These are phyloP conservation scores for Carterocephalus palaemon DNA, from an alignment of 2,888 invertebrate genomes.

Conservation along the genomic window DNA sequence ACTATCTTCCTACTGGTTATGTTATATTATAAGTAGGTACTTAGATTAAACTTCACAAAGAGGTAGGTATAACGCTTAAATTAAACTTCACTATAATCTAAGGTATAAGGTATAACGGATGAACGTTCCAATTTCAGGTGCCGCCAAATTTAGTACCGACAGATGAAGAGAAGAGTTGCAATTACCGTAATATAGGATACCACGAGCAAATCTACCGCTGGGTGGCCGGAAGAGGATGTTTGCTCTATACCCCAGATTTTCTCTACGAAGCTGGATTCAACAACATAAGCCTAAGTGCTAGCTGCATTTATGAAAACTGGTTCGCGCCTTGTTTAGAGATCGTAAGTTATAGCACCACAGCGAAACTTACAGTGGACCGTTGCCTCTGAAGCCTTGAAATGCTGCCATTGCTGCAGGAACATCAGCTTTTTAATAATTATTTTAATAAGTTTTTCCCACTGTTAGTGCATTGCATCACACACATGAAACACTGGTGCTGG, in stretches of 20 bases:
- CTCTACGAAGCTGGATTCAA: slow-evolving; percentile 55
- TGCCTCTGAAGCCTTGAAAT: too few relatives aligned
- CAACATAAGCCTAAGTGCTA: slow-evolving; percentile 51
- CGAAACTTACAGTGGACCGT: too few relatives aligned
- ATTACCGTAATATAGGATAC: slow-evolving; percentile 58
- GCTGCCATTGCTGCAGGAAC: neutral
- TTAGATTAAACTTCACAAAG: too few relatives aligned
- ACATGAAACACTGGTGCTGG: too few relatives aligned
- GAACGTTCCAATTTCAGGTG: slow-evolving; percentile 56
- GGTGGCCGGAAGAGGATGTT: slow-evolving; percentile 67
- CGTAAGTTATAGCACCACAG: too few relatives aligned
- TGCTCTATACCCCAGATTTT: slow-evolving; percentile 63
- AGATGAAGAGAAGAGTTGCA: slow-evolving; percentile 52
- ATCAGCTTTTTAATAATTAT: slow-evolving; percentile 1
- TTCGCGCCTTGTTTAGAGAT: slow-evolving; percentile 67
- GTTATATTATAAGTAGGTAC: too few relatives aligned
- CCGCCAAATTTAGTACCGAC: slow-evolving; percentile 48
- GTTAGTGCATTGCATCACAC: too few relatives aligned
- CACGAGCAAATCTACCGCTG: slow-evolving; percentile 68
- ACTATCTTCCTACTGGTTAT: too few relatives aligned
- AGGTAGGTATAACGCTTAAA: too few relatives aligned
- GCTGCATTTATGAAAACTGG: slow-evolving; percentile 57
- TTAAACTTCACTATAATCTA: too few relatives aligned
- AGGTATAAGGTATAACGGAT: too few relatives aligned
- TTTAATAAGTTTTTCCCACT: too few relatives aligned